Conservation (phyloP, 1,140 invertebrate genomes). For the Drosophila fuyamai region DNA sequence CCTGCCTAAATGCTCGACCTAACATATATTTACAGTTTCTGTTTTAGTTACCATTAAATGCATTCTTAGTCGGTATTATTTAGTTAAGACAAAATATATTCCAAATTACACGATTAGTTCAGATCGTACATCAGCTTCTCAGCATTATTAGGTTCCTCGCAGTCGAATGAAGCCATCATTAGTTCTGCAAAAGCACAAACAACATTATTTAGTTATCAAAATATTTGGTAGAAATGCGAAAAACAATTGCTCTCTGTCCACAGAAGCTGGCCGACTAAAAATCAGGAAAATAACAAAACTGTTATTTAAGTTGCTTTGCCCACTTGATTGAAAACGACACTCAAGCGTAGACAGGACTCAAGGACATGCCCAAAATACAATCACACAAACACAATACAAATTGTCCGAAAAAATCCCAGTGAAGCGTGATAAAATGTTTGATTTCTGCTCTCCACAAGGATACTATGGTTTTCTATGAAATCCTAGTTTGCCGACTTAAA, state of each 20-base stretch:
- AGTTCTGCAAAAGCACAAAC: constrained; percentile 65
- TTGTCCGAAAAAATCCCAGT: constrained; percentile 47
- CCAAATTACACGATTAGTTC: constrained; percentile 46
- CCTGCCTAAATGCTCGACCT: constrained; percentile 7
- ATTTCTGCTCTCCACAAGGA: constrained; percentile 38
- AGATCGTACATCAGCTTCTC: constrained; percentile 84
- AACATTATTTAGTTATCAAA: constrained; percentile 15
- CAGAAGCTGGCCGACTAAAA: constrained; percentile 23
- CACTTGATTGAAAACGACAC: constrained; percentile 72
- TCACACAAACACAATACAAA: constrained; percentile 40
- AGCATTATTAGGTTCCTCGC: constrained; percentile 81
- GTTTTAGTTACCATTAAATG: constrained; percentile 45
- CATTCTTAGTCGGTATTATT: constrained; percentile 24
- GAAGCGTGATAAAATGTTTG: constrained; percentile 59
- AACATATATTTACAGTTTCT: constrained; percentile 26
- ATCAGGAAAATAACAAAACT: constrained; percentile 42
- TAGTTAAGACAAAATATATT: not conserved
- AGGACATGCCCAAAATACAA: constrained; percentile 27
- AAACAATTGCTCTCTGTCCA: constrained; percentile 12
- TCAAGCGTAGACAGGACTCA: constrained; percentile 46
- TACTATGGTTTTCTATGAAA: not conserved
- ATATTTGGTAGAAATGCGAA: constrained; percentile 2
- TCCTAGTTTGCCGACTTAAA: no score
- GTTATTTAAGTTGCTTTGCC: constrained; percentile 61
- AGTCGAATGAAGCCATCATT: constrained; percentile 84